A percentile compares a stretch with the other conserved stretches of the same genome.
These are phyloP conservation scores for Phyto melanocephala DNA, from an alignment of 2,888 invertebrate genomes.

Conservation along the genomic window DNA sequence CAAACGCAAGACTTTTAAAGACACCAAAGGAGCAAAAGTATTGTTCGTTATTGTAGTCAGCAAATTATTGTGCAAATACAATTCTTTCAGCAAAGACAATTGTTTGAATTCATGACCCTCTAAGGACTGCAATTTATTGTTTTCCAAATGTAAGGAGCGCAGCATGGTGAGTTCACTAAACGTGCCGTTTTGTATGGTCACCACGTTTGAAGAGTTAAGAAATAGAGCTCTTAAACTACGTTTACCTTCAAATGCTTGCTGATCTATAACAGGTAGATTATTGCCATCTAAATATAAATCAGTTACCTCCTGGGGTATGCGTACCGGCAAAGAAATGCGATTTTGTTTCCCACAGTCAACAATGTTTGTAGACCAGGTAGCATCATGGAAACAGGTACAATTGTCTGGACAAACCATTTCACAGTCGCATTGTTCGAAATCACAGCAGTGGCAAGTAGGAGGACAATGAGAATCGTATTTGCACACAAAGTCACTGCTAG, in stretches of 20 bases:
- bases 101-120: conserved; percentile 93
- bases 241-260: conserved; percentile 93
- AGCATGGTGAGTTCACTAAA: conserved; percentile 90
- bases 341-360: conserved; percentile 90
- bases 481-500: conserved; percentile 92
- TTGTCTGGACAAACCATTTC: conserved; percentile 97
- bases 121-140: conserved; percentile 88
- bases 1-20: conserved; percentile 88
- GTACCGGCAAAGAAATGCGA: conserved; percentile 81
- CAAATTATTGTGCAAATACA: conserved; percentile 91
- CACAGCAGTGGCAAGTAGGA: conserved; percentile 96
- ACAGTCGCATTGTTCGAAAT: conserved; percentile 97
- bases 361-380: conserved; percentile 94
- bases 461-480: conserved; percentile 96
- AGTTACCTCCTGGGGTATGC: conserved; percentile 96
- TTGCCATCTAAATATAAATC: conserved; percentile 96
- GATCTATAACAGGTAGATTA: conserved; percentile 89
- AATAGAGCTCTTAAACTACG: conserved; percentile 92
- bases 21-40: conserved; percentile 87
- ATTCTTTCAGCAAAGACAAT: conserved; percentile 87
- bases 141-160: conserved; percentile 89
- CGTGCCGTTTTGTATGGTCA: conserved; percentile 86
- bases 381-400: conserved; percentile 96
- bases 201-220: conserved; percentile 91
- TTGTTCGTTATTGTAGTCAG: conserved; percentile 88